Percentiles rank a stretch among this genome's conserved stretches.
phyloP scores from a whole-genome alignment of 2,113 vertebrate genomes.

The Entomyzon cyanotis region DNA sequence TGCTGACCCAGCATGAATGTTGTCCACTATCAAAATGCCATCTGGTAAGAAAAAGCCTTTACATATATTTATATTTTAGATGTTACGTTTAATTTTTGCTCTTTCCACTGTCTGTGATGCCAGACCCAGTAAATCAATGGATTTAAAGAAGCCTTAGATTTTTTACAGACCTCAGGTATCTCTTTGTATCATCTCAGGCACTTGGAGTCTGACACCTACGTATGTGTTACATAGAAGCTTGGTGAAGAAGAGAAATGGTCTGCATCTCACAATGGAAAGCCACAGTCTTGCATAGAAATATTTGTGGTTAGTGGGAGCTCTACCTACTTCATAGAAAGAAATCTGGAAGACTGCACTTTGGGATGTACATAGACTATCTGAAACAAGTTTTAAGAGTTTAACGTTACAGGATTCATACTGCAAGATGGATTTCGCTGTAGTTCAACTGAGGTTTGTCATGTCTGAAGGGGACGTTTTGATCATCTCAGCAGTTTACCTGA shows the following conservation, averaged over 20 bases:
- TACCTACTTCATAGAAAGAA: background rate
- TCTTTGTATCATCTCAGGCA: background rate
- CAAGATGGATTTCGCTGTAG: background rate
- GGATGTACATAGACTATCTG: background rate
- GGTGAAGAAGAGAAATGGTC: background rate
- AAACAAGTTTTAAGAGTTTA: background rate
- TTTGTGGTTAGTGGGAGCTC: background rate
- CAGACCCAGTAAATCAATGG: background rate
- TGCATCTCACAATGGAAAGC: background rate
- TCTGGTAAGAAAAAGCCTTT: background rate
- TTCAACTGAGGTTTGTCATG: background rate
- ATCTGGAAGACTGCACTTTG: background rate
- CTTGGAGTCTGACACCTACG: background rate
- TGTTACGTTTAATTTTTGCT: background rate
- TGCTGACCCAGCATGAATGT: background rate
- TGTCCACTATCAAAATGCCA: background rate
- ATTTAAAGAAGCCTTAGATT: background rate
- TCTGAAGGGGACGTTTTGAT: background rate
- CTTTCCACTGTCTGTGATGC: background rate
- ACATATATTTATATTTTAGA: background rate
- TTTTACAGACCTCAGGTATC: background rate
- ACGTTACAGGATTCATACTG: background rate
- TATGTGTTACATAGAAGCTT: accelerated
- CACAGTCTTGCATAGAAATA: background rate
- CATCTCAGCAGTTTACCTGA: background rate